A percentile compares a stretch with the other conserved stretches of the same genome.
These are phyloP conservation scores for Cylas formicarius DNA, from an alignment of 1,140 invertebrate species.

Conservation along the genomic window DNA sequence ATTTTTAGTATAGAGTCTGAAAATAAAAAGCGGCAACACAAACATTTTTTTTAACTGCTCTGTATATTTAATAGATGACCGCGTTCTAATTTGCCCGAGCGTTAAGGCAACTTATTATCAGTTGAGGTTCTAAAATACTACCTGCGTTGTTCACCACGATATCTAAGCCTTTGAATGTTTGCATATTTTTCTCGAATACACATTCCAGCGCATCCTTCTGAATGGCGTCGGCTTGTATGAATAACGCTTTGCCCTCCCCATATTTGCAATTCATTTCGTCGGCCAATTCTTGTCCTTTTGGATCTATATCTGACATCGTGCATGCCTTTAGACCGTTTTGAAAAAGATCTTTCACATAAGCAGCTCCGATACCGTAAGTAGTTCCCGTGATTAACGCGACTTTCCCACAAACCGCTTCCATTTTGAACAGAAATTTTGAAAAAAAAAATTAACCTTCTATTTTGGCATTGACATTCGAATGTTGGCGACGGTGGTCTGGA, in stretches of 20 bases:
- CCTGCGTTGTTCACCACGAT: slow-evolving; percentile 48
- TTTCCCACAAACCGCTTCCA: slow-evolving; percentile 13
- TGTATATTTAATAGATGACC: too few relatives aligned
- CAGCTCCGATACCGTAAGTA: slow-evolving; percentile 14
- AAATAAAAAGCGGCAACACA: too few relatives aligned
- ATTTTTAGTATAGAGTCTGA: too few relatives aligned
- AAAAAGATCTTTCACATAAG: slow-evolving; percentile 10
- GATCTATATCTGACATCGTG: slow-evolving; percentile 13
- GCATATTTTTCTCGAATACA: slow-evolving; percentile 17
- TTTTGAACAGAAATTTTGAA: slow-evolving; percentile 1
- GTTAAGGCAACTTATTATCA: too few relatives aligned
- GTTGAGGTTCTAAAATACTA: too few relatives aligned
- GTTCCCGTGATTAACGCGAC: slow-evolving; percentile 15
- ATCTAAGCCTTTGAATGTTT: slow-evolving; percentile 33
- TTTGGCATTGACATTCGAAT: neutral
- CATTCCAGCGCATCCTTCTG: slow-evolving; percentile 15
- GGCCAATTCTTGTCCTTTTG: slow-evolving; percentile 6
- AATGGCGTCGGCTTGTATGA: slow-evolving; percentile 14
- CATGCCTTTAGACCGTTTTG: slow-evolving; percentile 11
- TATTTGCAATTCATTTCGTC: slow-evolving; percentile 20
- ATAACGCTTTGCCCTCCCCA: slow-evolving; percentile 21
- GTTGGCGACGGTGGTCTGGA: too few relatives aligned
- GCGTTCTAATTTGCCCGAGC: too few relatives aligned
- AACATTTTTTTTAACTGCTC: too few relatives aligned
- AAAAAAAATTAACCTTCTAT: neutral